Percentiles rank a stretch among this genome's conserved stretches.
Conservation (phyloP, 2,888 invertebrate species). For the Stenotaenia linearis region DNA sequence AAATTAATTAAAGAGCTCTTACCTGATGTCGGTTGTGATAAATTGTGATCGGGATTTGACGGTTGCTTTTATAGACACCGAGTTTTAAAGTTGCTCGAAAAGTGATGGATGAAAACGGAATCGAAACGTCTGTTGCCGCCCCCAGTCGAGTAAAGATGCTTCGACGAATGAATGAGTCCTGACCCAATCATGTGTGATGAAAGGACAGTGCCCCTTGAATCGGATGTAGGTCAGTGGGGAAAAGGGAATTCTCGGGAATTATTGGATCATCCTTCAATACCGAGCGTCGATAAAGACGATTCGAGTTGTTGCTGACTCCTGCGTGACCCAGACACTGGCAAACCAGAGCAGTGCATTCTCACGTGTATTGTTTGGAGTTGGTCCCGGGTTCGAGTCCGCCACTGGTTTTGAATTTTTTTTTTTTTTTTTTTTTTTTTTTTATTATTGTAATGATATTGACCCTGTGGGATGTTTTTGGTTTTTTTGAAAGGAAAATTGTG, state of each 20-base stretch:
- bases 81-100: background rate
- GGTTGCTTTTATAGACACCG: background rate
- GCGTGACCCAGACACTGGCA: background rate
- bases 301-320: background rate
- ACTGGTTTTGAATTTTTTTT: too few relatives aligned
- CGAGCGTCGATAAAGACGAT: background rate
- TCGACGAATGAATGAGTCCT: background rate
- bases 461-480: background rate
- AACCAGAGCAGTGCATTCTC: background rate
- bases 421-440: too few relatives aligned
- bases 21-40: too few relatives aligned
- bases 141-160: background rate
- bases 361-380: background rate
- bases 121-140: background rate
- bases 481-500: background rate
- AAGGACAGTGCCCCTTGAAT: background rate
- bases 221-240: background rate
- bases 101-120: background rate
- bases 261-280: background rate
- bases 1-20: too few relatives aligned
- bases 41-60: too few relatives aligned
- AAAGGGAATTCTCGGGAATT: background rate
- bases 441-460: background rate
- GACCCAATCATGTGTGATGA: background rate
- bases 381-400: too few relatives aligned